Evolutionary conservation across 2,888 invertebrate species (phyloP).

Genomic region (Caenorhabditis panamensis): DNA sequence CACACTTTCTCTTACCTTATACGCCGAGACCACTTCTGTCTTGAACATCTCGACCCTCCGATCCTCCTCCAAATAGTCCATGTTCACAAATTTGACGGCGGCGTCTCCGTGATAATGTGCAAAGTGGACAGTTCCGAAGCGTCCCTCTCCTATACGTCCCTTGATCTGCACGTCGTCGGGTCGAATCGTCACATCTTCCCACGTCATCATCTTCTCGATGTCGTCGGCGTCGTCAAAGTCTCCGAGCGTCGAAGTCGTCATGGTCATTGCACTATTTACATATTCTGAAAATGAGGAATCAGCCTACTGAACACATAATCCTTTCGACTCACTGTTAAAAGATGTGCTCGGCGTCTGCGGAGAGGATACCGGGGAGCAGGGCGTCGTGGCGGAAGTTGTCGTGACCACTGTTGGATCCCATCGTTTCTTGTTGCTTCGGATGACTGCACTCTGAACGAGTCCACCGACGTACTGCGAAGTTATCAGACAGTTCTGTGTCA

Average conservation of each 20-base stretch:
- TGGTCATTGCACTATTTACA: conserved; percentile 39
- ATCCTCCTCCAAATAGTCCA: conserved; percentile 88
- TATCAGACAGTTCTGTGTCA: conserved; percentile 45
- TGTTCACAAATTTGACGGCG: conserved; percentile 94
- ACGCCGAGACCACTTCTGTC: conserved; percentile 90
- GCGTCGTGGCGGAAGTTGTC: conserved; percentile 8
- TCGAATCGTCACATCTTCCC: conserved; percentile 57
- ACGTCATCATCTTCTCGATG: conserved; percentile 20
- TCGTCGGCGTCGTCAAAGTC: conserved; percentile 1
- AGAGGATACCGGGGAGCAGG: conserved; percentile 26
- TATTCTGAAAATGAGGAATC: conserved; percentile 23
- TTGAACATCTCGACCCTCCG: conserved; percentile 95
- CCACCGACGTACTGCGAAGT: conserved; percentile 47
- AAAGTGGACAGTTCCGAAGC: conserved; percentile 54
- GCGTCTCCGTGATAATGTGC: conserved; percentile 86
- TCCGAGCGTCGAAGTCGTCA: conserved; percentile 31
- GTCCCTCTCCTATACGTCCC: conserved; percentile 42
- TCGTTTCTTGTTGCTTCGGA: conserved; percentile 41
- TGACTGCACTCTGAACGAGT: conserved; percentile 36
- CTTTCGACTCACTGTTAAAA: conserved; percentile 33
- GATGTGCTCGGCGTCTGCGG: conserved; percentile 7
- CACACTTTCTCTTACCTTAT: conserved; percentile 85
- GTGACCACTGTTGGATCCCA: conserved; percentile 34
- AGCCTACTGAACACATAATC: no score
- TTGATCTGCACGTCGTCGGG: conserved; percentile 39